phyloP scores from a whole-genome alignment of 2,888 invertebrate species.

The Metalampra italica region DNA sequence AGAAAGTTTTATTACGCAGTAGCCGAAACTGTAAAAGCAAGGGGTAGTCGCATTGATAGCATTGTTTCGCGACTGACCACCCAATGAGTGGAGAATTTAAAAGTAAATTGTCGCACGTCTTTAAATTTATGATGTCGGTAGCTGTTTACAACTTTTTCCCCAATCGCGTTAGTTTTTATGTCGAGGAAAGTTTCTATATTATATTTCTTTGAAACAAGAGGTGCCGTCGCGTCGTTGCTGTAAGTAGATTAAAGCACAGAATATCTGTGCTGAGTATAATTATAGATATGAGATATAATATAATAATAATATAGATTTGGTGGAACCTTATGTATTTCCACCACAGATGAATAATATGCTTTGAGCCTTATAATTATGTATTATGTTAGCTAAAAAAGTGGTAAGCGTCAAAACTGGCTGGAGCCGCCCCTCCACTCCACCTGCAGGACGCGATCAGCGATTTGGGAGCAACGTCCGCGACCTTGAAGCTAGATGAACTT shows the following conservation, averaged over 20 bases:
- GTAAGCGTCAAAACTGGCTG: conserved; percentile 64
- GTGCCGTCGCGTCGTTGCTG: too few relatives aligned
- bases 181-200: too few relatives aligned
- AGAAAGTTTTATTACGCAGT: conserved; percentile 64
- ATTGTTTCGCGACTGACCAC: conserved; percentile 43
- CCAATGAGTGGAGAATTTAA: conserved; percentile 41
- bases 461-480: conserved; percentile 77
- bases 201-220: too few relatives aligned
- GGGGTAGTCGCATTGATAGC: conserved; percentile 38
- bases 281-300: too few relatives aligned
- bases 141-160: conserved; percentile 16
- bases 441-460: conserved; percentile 70
- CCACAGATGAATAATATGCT: background rate
- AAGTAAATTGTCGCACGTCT: conserved; percentile 36
- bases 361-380: conserved; percentile 6
- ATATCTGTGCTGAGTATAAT: too few relatives aligned
- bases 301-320: background rate
- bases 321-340: background rate
- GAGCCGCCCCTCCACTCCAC: conserved; percentile 37
- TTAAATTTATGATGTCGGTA: conserved; percentile 51
- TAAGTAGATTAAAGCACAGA: too few relatives aligned
- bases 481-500: conserved; percentile 78
- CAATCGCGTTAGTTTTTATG: too few relatives aligned
- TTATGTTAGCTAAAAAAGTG: conserved; percentile 40
- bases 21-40: conserved; percentile 54